Base-by-base conservation (phyloP, 2,888 invertebrate genomes). In the Drosophila meridiana region DNA sequence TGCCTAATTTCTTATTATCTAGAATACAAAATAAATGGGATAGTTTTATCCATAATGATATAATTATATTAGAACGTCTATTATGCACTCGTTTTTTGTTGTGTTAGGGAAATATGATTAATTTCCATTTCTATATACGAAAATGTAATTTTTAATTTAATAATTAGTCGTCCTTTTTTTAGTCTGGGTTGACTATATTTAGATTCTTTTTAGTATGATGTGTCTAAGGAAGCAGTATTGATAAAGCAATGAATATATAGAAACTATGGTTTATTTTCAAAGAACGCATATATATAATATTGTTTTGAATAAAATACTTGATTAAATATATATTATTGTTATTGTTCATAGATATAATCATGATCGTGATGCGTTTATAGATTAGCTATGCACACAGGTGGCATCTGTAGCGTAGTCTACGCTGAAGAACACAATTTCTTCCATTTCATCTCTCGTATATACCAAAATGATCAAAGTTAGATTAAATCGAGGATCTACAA, bases 291-390 rank as follows among this genome's bases (percentile, higher is more conserved):
- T 65, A 20, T 20, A 20, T 60, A 56, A 64, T 69, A 75, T 79
- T 60, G 50, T 60, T 62, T 67, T 74, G 67, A 67, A 76, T 78
- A 78, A 70, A 78, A 62, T 78, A 79, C 63, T 70, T 75, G 67
- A 70, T 75, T 77, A 77, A 73, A 62, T 69, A 43, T 78, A 20
- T 69, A 76, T 20, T 20, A 20, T 20, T 45, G 36, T 64, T 62
- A 48, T 36, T 48, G 38, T 56, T 61, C 62, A 57, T 63, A 73
- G 48, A 50, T 50, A 53, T 48, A 69, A 74, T 59, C 43, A 55
- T 69, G 43, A 57, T 47, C 52, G 62, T 66, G 75, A 75, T 75
- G 71, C 65, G 32, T 61, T 50, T 57, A 53, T 50, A 57, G 48
- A 73, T 73, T 58, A 48, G n/a, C 47, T 63, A 45, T 48, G 43